Conservation (phyloP, 2,888 invertebrate genomes). For the Brachyopa scutellaris region DNA sequence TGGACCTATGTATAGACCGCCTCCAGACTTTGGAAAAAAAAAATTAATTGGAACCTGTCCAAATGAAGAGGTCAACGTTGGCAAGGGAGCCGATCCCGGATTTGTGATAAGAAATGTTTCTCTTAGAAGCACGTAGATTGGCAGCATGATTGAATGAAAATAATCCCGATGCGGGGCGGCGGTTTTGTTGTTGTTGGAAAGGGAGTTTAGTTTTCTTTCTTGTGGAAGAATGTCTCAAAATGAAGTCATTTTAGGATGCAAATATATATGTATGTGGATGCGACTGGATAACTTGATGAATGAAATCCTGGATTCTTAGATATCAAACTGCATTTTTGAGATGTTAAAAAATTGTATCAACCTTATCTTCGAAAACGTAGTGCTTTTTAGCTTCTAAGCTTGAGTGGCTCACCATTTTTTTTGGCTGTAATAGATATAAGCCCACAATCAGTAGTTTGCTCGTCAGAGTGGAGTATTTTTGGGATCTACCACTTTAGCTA, state of each 20-base stretch:
- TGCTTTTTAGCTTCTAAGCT: too few relatives aligned
- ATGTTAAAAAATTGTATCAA: too few relatives aligned
- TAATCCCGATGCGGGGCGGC: slow-evolving; percentile 42
- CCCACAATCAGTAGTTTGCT: too few relatives aligned
- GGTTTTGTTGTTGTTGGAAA: neutral
- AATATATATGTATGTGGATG: too few relatives aligned
- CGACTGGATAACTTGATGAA: neutral
- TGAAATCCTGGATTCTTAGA: too few relatives aligned
- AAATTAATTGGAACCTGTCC: slow-evolving; percentile 69
- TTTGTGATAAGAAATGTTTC: slow-evolving; percentile 42
- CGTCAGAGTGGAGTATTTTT: too few relatives aligned
- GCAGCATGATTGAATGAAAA: slow-evolving; percentile 24
- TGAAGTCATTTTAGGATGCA: neutral
- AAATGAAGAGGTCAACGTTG: slow-evolving; percentile 58
- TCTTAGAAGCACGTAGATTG: slow-evolving; percentile 30
- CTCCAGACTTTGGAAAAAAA: slow-evolving; percentile 58
- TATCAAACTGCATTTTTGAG: too few relatives aligned
- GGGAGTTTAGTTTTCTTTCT: neutral
- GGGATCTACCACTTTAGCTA: too few relatives aligned
- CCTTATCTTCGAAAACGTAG: too few relatives aligned
- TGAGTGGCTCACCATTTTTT: too few relatives aligned
- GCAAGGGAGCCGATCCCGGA: slow-evolving; percentile 30
- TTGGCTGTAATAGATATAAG: too few relatives aligned
- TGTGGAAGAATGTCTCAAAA: neutral
- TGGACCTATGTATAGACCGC: slow-evolving; percentile 45